Base-by-base conservation (phyloP, 1,140 invertebrate genomes). In the Aphaenogaster floridana region DNA sequence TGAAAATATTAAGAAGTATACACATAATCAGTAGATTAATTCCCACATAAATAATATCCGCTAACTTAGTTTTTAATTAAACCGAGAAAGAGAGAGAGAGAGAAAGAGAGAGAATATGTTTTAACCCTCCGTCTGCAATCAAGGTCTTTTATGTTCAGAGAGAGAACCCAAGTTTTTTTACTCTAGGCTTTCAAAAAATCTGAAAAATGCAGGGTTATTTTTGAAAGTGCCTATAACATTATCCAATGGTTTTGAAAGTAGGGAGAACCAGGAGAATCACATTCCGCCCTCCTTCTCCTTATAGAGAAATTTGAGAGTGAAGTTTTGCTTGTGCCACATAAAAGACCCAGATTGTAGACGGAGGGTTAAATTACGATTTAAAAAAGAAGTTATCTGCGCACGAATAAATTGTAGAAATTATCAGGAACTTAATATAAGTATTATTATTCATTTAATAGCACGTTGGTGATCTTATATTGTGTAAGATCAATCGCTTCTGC, bases 371-470 rank as follows among this genome's bases (percentile, higher is more conserved):
- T 28, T 28, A 28, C 28, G 28, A 28, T 63, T 63, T 34, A 6
- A 48, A 61, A 34, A n/a, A 57, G 15, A 17, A 42, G 28, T 28
- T n/a, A 36, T 79, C n/a, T 8, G 11, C 42, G 42, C 15, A 66
- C n/a, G 7, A 39, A 52, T 50, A 68, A 66, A 39, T 50, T 36
- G 36, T 17, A 11, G 13, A 78, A 45, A 79, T 79, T 5, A 54
- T 54, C 17, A 42, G 0, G 8, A 36, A 28, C 6, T 50, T 39
- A 17, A 13, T 17, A 63, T 11, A 8, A 48, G 15, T 36, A 39
- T 50, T 63, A 79, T 64, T 11, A 48, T 78, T 63, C 57, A 66
- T 50, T 79, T 13, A n/a, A 74, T 13, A 66, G 11, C 42, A 15
- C 15, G 13, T 78, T 63, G 17, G 42, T n/a, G 45, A 17, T 48